Base-by-base conservation (phyloP, 2,888 invertebrate species). In the Dryomyza anilis region DNA sequence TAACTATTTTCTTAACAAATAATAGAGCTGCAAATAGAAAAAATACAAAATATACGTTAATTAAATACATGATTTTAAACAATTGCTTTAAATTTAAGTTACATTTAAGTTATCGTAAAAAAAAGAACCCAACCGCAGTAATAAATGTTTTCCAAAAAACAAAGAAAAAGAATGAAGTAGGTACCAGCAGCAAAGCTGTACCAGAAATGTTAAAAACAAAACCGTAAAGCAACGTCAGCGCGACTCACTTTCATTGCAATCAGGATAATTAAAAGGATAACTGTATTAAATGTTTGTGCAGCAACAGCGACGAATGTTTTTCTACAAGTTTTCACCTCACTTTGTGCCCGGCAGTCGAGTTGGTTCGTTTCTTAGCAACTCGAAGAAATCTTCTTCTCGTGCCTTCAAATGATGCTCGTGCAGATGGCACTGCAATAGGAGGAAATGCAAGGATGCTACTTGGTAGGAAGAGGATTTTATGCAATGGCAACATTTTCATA, bases 401-500 rank as follows among this genome's bases (percentile, higher is more conserved):
- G 7, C 33, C 33, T 12, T 33, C 33, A 33, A 33, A n/a, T n/a
- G n/a, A n/a, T n/a, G n/a, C n/a, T n/a, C n/a, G n/a, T n/a, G n/a
- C n/a, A n/a, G n/a, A n/a, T n/a, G n/a, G n/a, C n/a, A n/a, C n/a
- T n/a, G n/a, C n/a, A n/a, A n/a, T n/a, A n/a, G n/a, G n/a, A n/a
- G n/a, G n/a, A n/a, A n/a, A n/a, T n/a, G n/a, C n/a, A n/a, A n/a
- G n/a, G n/a, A n/a, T n/a, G n/a, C n/a, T n/a, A n/a, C n/a, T n/a
- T n/a, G n/a, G n/a, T n/a, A 30, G n/a, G 19, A 33, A n/a, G 5
- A 29, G n/a, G 2, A 23, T 2, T 46, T 36, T 45, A 16, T 43
- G 46, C 63, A 52, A 45, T 46, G 33, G 76, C 75, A 76, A 77
- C 72, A 74, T 75, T 76, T 76, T 77, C 77, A 77, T 77, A 75